These are phyloP conservation scores for Passerina amoena DNA, from an alignment of 2,113 vertebrate genomes.

Conservation along the genomic window DNA sequence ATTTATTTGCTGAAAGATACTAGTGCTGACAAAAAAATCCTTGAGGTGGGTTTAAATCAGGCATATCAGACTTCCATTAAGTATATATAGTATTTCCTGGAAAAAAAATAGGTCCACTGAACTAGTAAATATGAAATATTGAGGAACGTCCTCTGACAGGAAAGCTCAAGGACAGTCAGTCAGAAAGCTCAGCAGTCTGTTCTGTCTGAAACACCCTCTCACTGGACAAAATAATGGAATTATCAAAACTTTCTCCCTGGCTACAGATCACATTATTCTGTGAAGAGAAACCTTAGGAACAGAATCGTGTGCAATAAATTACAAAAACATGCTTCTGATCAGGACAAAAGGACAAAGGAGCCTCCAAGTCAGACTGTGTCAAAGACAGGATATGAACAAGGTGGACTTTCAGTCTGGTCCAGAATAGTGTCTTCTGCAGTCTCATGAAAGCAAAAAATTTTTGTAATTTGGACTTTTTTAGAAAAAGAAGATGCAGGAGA, in stretches of 20 bases:
- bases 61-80: neutral
- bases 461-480: neutral
- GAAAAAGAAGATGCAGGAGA: neutral
- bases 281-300: neutral
- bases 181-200: neutral
- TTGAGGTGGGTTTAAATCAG: neutral
- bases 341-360: neutral
- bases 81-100: neutral
- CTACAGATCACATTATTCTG: neutral
- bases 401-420: neutral
- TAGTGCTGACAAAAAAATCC: neutral
- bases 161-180: neutral
- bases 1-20: neutral
- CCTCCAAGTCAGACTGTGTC: neutral
- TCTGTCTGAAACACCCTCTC: neutral
- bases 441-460: neutral
- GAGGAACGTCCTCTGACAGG: neutral
- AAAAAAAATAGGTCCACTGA: neutral
- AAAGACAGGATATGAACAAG: neutral
- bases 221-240: neutral
- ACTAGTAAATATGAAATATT: constrained; percentile 21
- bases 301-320: neutral
- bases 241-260: neutral
- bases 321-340: neutral
- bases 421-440: neutral